These are phyloP conservation scores for Ptiloglossa arizonensis DNA, from an alignment of 1,140 invertebrate species.

Conservation along the genomic window DNA sequence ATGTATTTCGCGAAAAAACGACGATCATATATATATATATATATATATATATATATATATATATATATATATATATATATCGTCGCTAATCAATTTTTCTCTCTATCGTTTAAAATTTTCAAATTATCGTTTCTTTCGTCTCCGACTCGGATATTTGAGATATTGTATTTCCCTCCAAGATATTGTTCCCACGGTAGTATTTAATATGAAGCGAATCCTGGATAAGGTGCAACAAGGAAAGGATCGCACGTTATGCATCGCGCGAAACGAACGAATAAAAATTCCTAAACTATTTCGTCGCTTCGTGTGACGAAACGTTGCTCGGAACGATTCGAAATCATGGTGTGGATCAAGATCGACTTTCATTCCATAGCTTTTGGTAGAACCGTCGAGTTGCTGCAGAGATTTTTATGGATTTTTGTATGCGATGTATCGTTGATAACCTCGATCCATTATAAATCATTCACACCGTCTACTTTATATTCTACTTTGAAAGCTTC, in stretches of 20 bases:
- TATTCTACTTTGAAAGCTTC: too few species aligned
- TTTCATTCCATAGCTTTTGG: too few species aligned
- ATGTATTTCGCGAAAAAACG: too few species aligned
- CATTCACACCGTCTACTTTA: too few species aligned
- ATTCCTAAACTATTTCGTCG: not conserved
- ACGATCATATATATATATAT: too few species aligned
- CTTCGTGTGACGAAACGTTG: not conserved
- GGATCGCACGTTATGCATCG: not conserved
- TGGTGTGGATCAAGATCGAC: too few species aligned
- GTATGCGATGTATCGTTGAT: too few species aligned
- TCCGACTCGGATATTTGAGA: not conserved
- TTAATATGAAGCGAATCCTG: constrained; percentile 36
- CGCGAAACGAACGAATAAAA: not conserved
- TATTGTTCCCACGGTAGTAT: constrained; percentile 37
- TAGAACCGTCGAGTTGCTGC: too few species aligned
- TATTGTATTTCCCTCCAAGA: constrained; percentile 12
- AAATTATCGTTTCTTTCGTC: not conserved
- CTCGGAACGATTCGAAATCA: not conserved
- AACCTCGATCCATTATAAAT: too few species aligned
- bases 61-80: too few species aligned
- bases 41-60: too few species aligned
- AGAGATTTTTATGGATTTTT: not conserved
- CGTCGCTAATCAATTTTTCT: not conserved
- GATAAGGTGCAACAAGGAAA: constrained; percentile 41
- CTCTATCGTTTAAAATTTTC: constrained; percentile 1